Base-by-base conservation (phyloP, 2,888 invertebrate genomes). In the Troides helena region DNA sequence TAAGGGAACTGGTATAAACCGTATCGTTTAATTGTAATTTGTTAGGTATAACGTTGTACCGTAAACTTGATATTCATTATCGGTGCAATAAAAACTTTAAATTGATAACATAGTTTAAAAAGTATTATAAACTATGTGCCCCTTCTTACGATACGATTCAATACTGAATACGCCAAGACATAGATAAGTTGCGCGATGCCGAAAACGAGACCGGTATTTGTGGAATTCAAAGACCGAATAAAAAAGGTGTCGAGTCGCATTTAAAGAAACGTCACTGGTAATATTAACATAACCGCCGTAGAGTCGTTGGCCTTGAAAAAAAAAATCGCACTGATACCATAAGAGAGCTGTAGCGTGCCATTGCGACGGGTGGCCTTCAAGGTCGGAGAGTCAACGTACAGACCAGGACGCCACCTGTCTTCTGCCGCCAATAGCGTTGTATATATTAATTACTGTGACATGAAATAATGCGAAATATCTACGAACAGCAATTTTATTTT, bases 381-480 rank as follows among this genome's bases (percentile, higher is more conserved):
- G 92, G 92, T 81, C 89, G 84, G 71, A 73, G 81, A 85, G 90
- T 90, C 91, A 90, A 91, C 77, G 90, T 81, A 90, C 90, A 88
- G 81, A 77, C 82, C 81, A 84, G 85, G 87, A 88, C 83, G 84
- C 85, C 89, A 90, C 88, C 90, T 90, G 91, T 88, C 87, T 39
- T 84, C 84, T 80, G 81, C 72, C 79, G 80, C 74, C 76, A 82
- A 83, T 84, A 85, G 80, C 82, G 81, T 82, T 81, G 82, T 76
- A 77, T 76, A 75, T 78, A 78, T 80, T 81, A 82, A 82, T 84
- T 81, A 86, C 78, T 78, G 81, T 76, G 74, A 79, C 76, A 77
- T 79, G 76, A 79, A 74, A 43, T 64, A 56, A 61, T 8, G 17
- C 58, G 62, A 67, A 67, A 60, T 62, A 53, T 39, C 46, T 58